phyloP scores from a whole-genome alignment of 2,113 vertebrate species.

The Albula glossodonta region DNA sequence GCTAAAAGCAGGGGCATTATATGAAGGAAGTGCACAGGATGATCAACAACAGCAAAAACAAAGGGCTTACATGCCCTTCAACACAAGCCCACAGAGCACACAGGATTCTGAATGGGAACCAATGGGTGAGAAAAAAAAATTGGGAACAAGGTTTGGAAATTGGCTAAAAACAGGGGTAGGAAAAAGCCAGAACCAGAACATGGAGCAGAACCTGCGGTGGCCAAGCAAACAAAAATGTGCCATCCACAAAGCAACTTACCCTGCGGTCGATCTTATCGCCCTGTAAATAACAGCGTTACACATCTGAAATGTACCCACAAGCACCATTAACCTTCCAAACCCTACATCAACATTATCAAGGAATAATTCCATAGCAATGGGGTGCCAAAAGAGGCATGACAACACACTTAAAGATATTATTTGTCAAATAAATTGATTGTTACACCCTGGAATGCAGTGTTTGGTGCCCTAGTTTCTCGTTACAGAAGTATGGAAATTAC shows the following conservation, averaged over 20 bases:
- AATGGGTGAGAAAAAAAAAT: neutral
- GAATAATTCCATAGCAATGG: neutral
- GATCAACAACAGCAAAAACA: neutral
- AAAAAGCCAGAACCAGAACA: constrained; percentile 58
- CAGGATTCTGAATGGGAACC: neutral
- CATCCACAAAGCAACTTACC: constrained; percentile 83
- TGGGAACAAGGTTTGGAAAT: neutral
- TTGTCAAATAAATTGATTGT: too few species aligned
- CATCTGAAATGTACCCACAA: constrained; percentile 48
- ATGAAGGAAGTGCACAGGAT: neutral
- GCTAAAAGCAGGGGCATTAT: neutral
- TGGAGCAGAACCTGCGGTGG: constrained; percentile 58
- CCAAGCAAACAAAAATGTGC: constrained; percentile 63
- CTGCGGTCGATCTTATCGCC: constrained; percentile 98
- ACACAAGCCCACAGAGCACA: neutral
- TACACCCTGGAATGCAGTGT: too few species aligned
- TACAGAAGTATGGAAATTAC: too few species aligned
- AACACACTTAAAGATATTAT: neutral
- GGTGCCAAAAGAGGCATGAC: constrained; percentile 25
- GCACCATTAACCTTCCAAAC: neutral
- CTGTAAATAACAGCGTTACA: constrained; percentile 89
- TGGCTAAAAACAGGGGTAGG: neutral
- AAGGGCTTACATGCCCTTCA: neutral
- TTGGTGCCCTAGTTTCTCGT: too few species aligned
- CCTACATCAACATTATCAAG: neutral